Conservation (phyloP, 1,140 invertebrate genomes). For the Tigriopus japonicus region DNA sequence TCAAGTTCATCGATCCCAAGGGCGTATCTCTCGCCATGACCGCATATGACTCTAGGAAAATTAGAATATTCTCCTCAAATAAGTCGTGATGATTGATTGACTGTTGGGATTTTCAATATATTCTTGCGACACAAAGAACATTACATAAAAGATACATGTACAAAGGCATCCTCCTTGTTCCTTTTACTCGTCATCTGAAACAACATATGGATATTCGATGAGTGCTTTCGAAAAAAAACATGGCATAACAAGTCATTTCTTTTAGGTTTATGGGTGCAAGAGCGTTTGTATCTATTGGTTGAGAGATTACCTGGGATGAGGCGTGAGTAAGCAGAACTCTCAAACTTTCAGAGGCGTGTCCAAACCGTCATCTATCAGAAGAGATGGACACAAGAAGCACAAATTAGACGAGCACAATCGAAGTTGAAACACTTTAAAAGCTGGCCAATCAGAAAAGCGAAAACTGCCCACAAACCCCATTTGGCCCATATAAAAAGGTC, state of each 20-base stretch:
- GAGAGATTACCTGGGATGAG: not conserved
- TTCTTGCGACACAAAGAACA: not conserved
- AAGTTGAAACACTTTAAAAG: not conserved
- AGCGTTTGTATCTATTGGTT: not conserved
- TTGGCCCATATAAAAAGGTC: too few species aligned
- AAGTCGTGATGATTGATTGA: too few species aligned
- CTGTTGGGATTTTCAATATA: too few species aligned
- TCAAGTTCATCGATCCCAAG: not conserved
- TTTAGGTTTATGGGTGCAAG: not conserved
- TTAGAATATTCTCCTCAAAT: not conserved
- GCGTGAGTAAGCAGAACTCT: not conserved
- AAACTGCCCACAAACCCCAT: not conserved
- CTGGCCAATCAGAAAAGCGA: not conserved
- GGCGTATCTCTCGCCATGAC: not conserved
- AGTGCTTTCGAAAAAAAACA: not conserved
- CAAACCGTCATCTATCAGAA: not conserved
- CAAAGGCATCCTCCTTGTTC: not conserved
- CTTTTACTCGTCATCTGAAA: not conserved
- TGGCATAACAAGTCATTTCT: not conserved
- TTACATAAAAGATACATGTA: not conserved
- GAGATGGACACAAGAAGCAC: not conserved
- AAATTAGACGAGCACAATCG: too few species aligned
- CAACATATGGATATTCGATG: not conserved
- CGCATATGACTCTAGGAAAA: not conserved
- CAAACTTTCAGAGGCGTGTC: slow-evolving; percentile 2